A percentile compares a stretch with the other conserved stretches of the same genome.
These are phyloP conservation scores for Toxotes chatareus DNA, from an alignment of 2,113 vertebrate genomes.

Conservation along the genomic window DNA sequence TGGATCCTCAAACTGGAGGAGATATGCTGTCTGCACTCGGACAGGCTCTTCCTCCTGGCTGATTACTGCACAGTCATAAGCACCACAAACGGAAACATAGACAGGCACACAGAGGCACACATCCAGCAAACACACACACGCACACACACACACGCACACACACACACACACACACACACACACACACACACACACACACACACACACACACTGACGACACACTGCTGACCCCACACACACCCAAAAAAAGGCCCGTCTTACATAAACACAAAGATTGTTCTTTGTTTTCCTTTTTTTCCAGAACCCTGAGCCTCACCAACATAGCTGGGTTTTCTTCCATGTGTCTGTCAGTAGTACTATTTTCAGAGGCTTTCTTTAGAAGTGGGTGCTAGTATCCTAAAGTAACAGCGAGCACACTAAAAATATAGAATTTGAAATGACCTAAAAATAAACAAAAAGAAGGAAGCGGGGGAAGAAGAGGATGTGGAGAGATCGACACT, in stretches of 20 bases:
- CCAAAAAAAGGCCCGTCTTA: constrained; percentile 71
- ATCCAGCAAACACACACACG: constrained; percentile 22
- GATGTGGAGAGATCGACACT: constrained; percentile 51
- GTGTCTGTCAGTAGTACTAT: constrained; percentile 61
- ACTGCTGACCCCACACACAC: constrained; percentile 63
- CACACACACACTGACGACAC: constrained; percentile 57
- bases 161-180: constrained; percentile 13
- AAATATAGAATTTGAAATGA: constrained; percentile 59
- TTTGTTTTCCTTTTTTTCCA: constrained; percentile 70
- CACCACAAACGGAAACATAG: constrained; percentile 65
- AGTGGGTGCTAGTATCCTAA: constrained; percentile 32
- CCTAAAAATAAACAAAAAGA: constrained; percentile 66
- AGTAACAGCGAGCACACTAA: constrained; percentile 46
- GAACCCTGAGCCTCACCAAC: constrained; percentile 37
- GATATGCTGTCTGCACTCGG: constrained; percentile 75
- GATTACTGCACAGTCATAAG: constrained; percentile 74
- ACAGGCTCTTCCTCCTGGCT: constrained; percentile 74
- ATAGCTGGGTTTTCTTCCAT: constrained; percentile 53
- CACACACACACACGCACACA: constrained; percentile 37
- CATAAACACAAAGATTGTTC: constrained; percentile 73
- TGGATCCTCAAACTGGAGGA: constrained; percentile 64
- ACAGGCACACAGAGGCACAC: constrained; percentile 21
- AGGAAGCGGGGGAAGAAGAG: constrained; percentile 51
- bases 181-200: constrained; percentile 35
- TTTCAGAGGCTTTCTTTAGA: constrained; percentile 62